These are phyloP conservation scores for Eira barbara DNA, from an alignment of 2,113 vertebrate genomes.

Conservation along the genomic window DNA sequence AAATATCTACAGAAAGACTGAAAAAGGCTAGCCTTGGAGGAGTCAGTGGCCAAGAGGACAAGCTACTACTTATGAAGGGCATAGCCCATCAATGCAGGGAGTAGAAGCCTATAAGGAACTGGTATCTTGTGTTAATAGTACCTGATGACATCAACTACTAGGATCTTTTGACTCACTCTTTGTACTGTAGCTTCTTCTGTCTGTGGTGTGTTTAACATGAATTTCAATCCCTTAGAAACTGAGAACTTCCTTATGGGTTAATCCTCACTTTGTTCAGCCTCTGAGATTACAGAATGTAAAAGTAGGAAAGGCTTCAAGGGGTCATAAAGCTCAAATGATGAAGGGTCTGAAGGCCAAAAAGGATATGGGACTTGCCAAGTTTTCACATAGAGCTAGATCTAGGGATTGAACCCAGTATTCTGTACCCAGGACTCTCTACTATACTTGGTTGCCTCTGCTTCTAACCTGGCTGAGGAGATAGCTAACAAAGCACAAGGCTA, in stretches of 20 bases:
- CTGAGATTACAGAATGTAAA: neutral
- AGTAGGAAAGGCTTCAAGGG: neutral
- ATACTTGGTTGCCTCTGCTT: neutral
- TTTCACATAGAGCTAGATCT: neutral
- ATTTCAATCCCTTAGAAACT: neutral
- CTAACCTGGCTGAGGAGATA: neutral
- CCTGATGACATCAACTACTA: neutral
- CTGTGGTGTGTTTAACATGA: neutral
- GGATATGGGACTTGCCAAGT: neutral
- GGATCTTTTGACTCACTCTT: neutral
- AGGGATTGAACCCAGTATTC: neutral
- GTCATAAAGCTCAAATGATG: neutral
- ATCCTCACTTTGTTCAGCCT: neutral
- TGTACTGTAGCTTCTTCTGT: neutral
- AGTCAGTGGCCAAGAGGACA: neutral
- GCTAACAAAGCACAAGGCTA: neutral
- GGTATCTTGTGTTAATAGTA: neutral
- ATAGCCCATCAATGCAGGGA: neutral
- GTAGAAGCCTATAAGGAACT: neutral
- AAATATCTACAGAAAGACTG: neutral
- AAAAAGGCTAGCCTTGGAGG: neutral
- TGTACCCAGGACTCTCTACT: no score
- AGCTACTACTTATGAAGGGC: neutral
- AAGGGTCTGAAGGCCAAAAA: neutral
- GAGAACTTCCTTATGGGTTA: neutral